phyloP scores from a whole-genome alignment of 1,140 invertebrate genomes.

The Chymomyza costata region DNA sequence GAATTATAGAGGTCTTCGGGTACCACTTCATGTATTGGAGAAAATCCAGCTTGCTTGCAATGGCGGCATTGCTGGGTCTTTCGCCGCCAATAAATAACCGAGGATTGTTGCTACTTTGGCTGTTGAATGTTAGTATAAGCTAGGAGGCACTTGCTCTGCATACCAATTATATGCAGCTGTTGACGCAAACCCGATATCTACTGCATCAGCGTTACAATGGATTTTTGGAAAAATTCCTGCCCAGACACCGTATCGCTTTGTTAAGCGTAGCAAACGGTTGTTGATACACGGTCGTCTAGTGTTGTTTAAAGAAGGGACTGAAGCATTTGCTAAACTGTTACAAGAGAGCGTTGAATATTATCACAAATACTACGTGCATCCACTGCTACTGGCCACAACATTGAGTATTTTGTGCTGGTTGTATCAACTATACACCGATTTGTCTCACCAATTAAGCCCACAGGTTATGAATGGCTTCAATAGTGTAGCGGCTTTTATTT shows the following conservation, averaged over 20 bases:
- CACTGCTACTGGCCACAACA: no score
- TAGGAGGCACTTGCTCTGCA: constrained; percentile 80
- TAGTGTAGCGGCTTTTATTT: no score
- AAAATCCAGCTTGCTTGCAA: constrained; percentile 92
- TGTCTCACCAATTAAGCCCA: no score
- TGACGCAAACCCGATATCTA: constrained; percentile 80
- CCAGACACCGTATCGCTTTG: constrained; percentile 24
- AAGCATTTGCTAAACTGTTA: no score
- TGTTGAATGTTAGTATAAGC: constrained; percentile 77
- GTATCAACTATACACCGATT: no score
- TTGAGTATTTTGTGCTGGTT: no score
- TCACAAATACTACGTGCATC: no score
- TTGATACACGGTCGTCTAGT: no score
- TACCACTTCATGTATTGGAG: constrained; percentile 79
- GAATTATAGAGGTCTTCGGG: constrained; percentile 1
- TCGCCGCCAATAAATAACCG: constrained; percentile 92
- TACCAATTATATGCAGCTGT: constrained; percentile 84
- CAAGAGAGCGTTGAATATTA: no score
- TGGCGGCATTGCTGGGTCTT: constrained; percentile 89
- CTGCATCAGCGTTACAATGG: constrained; percentile 24
- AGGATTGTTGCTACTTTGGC: constrained; percentile 81
- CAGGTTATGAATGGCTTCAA: no score
- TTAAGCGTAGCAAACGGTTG: no score
- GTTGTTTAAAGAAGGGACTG: no score
- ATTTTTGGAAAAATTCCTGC: constrained; percentile 20